A percentile compares a stretch with the other conserved stretches of the same genome.
phyloP scores from a whole-genome alignment of 92 coral and sea anemone species.

The Anthopleura xanthogrammica region DNA sequence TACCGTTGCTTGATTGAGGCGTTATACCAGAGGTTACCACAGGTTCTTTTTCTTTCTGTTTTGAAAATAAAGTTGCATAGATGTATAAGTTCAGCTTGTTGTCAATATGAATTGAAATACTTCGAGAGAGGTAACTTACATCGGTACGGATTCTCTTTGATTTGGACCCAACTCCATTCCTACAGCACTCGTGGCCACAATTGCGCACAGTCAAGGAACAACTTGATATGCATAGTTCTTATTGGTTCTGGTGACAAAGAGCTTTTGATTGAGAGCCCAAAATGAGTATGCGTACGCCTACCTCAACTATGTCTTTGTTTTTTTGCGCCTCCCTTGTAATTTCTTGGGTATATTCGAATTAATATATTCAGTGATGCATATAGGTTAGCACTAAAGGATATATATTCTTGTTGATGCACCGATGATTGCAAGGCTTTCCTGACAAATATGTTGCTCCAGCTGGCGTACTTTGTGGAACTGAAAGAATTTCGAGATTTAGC shows the following conservation, averaged over 20 bases:
- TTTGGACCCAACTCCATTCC: slow-evolving; percentile 51
- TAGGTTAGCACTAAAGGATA: slow-evolving; percentile 58
- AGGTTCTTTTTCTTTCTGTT: slow-evolving; percentile 5
- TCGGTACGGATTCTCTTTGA: slow-evolving; percentile 31
- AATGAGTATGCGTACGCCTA: too few species aligned
- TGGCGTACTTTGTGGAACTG: slow-evolving; percentile 10
- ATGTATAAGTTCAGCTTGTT: neutral
- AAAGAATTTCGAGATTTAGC: neutral
- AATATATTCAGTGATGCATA: too few species aligned
- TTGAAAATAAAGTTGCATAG: neutral
- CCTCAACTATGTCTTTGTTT: neutral
- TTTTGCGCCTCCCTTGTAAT: too few species aligned
- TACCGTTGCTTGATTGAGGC: neutral
- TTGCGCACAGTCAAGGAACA: slow-evolving; percentile 59
- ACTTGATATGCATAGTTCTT: neutral
- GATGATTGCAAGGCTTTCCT: slow-evolving; percentile 87
- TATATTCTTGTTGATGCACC: slow-evolving; percentile 80
- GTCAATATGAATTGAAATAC: neutral
- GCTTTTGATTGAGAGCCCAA: neutral
- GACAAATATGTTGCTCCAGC: slow-evolving; percentile 16
- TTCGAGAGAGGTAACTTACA: neutral
- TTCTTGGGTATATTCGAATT: too few species aligned
- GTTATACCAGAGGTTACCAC: neutral
- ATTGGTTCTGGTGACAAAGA: neutral
- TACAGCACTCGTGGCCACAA: slow-evolving; percentile 95